Evolutionary conservation across 37 sponge, comb jelly and placozoan species (phyloP).

Genomic region (Chondrilla cf. caribensis): DNA sequence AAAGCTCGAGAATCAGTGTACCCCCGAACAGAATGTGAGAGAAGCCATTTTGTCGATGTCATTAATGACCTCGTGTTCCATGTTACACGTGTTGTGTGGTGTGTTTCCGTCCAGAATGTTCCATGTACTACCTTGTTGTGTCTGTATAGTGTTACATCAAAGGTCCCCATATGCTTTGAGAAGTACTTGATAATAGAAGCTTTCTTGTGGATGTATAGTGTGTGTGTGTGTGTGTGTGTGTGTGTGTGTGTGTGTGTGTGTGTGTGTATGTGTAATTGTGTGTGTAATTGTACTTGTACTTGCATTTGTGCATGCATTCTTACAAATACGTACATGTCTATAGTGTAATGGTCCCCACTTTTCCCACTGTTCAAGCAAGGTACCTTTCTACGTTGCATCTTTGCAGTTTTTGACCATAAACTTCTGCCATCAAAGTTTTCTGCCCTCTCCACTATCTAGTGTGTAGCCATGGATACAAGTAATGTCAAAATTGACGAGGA

Average conservation of each 20-base stretch:
- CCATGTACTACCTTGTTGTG: background rate
- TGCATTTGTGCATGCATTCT: no score
- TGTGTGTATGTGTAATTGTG: no score
- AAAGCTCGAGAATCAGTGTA: conserved; percentile 26
- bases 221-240: no score
- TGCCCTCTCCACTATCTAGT: background rate
- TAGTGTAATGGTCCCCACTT: no score
- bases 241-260: no score
- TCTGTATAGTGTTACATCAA: background rate
- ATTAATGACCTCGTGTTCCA: background rate
- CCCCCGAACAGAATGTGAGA: background rate
- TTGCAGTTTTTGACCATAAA: no score
- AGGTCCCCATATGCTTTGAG: background rate
- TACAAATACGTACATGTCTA: no score
- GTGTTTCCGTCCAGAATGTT: background rate
- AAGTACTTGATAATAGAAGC: background rate
- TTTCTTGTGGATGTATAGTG: no score
- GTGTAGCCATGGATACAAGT: conserved; percentile 36
- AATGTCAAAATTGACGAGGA: conserved; percentile 85
- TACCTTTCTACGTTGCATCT: no score
- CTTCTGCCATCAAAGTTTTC: no score
- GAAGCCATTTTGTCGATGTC: background rate
- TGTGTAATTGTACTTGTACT: no score
- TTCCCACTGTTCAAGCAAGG: no score
- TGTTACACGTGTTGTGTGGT: background rate